These are phyloP conservation scores for Sebastes ruberrimus DNA, from an alignment of 2,797 vertebrate genomes.

Conservation along the genomic window DNA sequence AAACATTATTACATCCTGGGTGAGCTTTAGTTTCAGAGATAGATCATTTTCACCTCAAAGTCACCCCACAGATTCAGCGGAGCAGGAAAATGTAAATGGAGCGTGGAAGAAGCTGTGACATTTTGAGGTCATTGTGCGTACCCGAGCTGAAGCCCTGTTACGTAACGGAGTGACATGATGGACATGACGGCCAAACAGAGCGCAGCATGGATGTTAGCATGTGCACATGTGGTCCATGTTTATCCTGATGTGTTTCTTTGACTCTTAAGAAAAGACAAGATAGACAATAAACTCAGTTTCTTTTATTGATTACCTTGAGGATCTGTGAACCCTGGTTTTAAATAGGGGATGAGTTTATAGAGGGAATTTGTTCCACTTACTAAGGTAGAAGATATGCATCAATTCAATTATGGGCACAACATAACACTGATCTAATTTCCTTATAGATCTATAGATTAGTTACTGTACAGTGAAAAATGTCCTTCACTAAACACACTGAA, in stretches of 20 bases:
- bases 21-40: constrained; percentile 18
- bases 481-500: neutral
- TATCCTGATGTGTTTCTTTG: constrained; percentile 5
- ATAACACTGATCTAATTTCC: neutral
- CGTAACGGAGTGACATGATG: constrained; percentile 60
- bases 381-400: neutral
- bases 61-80: constrained; percentile 7
- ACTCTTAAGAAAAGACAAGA: neutral
- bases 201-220: neutral
- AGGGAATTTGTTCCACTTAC: neutral
- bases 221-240: constrained; percentile 16
- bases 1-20: neutral
- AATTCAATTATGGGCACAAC: neutral
- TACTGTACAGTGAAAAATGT: neutral
- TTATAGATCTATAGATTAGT: neutral
- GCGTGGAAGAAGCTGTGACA: constrained; percentile 57
- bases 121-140: constrained; percentile 74
- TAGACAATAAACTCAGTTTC: neutral
- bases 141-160: constrained; percentile 63
- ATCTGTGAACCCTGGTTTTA: neutral
- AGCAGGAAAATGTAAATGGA: constrained; percentile 40
- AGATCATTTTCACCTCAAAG: constrained; percentile 19
- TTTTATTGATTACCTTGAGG: neutral
- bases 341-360: neutral
- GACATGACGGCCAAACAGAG: constrained; percentile 26